Evolutionary conservation across 2,888 invertebrate genomes (phyloP), one percentile per base, ranked within the genome.

Genomic region (Latrodectus elegans): DNA sequence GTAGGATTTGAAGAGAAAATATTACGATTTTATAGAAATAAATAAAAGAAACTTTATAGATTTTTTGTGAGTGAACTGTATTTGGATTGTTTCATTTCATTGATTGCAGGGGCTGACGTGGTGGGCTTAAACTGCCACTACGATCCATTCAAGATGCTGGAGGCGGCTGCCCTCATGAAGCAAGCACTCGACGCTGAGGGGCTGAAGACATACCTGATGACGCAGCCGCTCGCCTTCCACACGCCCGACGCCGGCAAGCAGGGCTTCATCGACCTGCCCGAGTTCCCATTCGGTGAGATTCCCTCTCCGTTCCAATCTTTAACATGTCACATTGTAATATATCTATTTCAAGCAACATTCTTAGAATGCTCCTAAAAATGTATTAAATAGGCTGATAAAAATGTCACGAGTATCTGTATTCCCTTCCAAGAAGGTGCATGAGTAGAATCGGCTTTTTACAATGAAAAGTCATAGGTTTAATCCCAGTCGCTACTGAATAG

Each of bases 241-340:
- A 92, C 92, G 8, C 92, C 92, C 0, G 92, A 92, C 89, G 92
- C 91, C 15, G 90, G 90, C 67, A 91, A 91, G 79, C 92, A 92
- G 85, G 92, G 92, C 51, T 92, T 92, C 90, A 92, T 92, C 83
- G 92, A 92, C 88, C 90, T 92, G 12, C 92, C 92, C 0, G 92
- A 92, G 89, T 92, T 92, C 82, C 92, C 92, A 14, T 92, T 92
- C 89, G 92, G 92, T 92, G 89, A 90, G 90, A 79, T 52, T 12
- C 14, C 10, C 38, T 60, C n/a, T 82, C 15, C 0, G 12, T 9
- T 75, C 8, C 3, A 17, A 12, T 64, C 15, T 79, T 70, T 26
- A 60, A 26, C 15, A 72, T 72, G 6, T 14, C 52, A 14, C 10
- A 15, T 72, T 17, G 38, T 38, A 6, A 38, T 38, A 6, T 6